Conservation (phyloP, 2,797 vertebrate species). For the Alosa sapidissima region DNA sequence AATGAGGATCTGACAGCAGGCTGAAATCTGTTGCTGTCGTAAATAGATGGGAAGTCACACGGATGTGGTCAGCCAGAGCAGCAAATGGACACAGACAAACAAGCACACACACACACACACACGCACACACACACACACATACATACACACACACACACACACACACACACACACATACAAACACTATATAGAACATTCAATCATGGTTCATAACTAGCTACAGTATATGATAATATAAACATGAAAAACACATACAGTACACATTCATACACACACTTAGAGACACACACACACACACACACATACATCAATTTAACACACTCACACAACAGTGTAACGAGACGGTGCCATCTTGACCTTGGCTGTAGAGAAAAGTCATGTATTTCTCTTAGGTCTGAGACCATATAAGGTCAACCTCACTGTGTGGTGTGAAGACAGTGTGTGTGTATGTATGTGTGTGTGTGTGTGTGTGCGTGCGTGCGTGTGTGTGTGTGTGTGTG, state of each 20-base stretch:
- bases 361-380: not conserved
- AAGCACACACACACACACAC: conserved; percentile 31
- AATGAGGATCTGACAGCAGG: conserved; percentile 2
- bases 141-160: conserved; percentile 32
- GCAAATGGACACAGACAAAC: conserved; percentile 17
- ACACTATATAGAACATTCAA: no score
- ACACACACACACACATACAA: conserved; percentile 42
- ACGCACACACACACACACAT: conserved; percentile 42
- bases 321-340: not conserved
- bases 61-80: conserved; percentile 4
- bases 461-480: conserved; percentile 7
- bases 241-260: conserved; percentile 25
- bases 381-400: not conserved
- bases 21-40: conserved; percentile 7
- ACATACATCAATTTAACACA: conserved; percentile 26
- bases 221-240: not conserved
- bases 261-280: conserved; percentile 39
- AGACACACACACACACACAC: conserved; percentile 37
- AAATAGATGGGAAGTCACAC: not conserved
- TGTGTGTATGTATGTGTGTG: not conserved
- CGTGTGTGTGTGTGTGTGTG: not conserved
- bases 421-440: not conserved
- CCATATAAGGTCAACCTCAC: not conserved
- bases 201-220: no score
- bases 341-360: not conserved